A percentile compares a stretch with the other conserved stretches of the same genome.
Conservation (phyloP, 2,888 invertebrate genomes). For the Zhuqinia jingwanae region DNA sequence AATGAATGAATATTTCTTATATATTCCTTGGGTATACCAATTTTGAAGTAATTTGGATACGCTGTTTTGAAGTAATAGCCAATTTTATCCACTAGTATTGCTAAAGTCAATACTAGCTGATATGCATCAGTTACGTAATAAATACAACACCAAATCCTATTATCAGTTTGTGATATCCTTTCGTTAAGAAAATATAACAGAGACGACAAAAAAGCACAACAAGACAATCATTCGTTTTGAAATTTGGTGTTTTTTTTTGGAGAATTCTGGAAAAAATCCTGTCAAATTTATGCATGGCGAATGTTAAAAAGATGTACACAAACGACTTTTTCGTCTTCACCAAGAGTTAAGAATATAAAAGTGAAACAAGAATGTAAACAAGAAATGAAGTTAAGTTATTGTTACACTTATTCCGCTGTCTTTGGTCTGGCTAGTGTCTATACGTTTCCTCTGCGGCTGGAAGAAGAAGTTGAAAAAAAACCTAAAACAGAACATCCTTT, state of each 20-base stretch:
- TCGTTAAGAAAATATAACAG: neutral
- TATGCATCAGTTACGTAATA: no score
- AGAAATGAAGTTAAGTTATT: conserved; percentile 37
- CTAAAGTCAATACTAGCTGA: no score
- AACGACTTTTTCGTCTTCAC: neutral
- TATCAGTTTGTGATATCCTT: neutral
- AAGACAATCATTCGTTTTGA: neutral
- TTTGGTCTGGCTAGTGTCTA: neutral
- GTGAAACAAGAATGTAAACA: conserved; percentile 43
- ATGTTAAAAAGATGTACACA: conserved; percentile 40
- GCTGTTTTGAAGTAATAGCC: no score
- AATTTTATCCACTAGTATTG: no score
- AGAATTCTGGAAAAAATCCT: conserved; percentile 1
- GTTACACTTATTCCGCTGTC: neutral
- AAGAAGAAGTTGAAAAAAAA: conserved; percentile 1
- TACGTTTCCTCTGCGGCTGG: neutral
- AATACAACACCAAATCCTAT: neutral
- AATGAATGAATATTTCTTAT: no score
- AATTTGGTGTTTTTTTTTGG: neutral
- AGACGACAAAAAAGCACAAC: neutral
- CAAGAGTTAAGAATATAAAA: neutral
- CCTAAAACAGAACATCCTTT: conserved; percentile 37
- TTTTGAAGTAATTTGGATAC: no score
- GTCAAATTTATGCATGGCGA: conserved; percentile 21
- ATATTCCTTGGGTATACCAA: no score